Evolutionary conservation across 2,113 vertebrate genomes (phyloP), one percentile per base, ranked within the genome.

Genomic region (Prunella himalayana): DNA sequence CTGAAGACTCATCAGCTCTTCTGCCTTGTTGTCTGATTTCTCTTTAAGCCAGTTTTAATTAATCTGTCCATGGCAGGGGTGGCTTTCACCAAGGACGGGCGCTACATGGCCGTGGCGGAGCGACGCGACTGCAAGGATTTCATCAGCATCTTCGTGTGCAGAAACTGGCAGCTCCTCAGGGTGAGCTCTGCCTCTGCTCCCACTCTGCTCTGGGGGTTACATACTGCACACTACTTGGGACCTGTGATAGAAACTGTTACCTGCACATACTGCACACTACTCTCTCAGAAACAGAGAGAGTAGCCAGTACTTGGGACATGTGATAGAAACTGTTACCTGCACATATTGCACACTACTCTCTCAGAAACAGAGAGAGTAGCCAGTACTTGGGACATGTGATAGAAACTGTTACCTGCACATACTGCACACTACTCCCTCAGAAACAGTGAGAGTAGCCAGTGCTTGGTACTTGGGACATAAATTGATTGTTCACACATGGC

Each of bases 81-180:
- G 37, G 97, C 98, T 88, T 99, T 99, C 96, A 99, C 98, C 41
- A 98, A 97, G 94, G 99, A 99, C 1, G 99, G 99, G 23, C 98
- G 97, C 83, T 99, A 99, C 71, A 97, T 99, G 99, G 99, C 99
- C 4, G 92, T 99, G 94, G 99, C 98, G 2, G 99, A 99, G 90
- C 97, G 99, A 7, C 98, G 99, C 1, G 99, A 99, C 98, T 99
- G 99, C 97, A 99, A 98, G 95, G 99, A 99, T 94, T 99, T 98
- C 44, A 92, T 99, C 70, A 99, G 99, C 97, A 94, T 99, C 96
- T 99, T 99, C 3, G 99, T 99, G 16, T 99, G 99, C 95, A 99
- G 98, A 0, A 98, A 99, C 97, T 99, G 99, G 99, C 99, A 99
- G 98, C 98, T 99, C n/a, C 98, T 99, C 47, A 98, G 99, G 97